phyloP scores from a whole-genome alignment of 2,888 invertebrate species.

The Andrena haemorrhoa region DNA sequence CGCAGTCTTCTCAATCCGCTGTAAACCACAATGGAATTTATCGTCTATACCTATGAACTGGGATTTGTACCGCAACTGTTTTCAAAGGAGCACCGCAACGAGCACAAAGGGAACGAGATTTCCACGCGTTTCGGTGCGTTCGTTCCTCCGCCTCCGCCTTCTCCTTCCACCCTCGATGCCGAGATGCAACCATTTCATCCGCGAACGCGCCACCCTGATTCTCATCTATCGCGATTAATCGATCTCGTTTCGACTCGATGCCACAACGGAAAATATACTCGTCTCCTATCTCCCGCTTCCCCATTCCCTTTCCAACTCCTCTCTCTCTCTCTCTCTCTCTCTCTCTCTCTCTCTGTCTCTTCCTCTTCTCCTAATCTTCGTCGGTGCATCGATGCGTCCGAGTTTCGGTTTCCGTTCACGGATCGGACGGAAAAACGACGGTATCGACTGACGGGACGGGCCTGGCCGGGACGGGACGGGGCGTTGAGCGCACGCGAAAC shows the following conservation, averaged over 20 bases:
- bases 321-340: too few relatives aligned
- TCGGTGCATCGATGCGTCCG: slow-evolving; percentile 3
- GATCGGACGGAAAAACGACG: slow-evolving; percentile 17
- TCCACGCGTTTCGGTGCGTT: slow-evolving; percentile 46
- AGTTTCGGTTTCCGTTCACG: background rate
- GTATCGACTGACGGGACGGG: slow-evolving; percentile 11
- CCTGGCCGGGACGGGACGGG: background rate
- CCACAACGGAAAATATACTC: slow-evolving; percentile 8
- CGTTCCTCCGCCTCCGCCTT: slow-evolving; percentile 4
- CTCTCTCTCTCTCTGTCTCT: background rate
- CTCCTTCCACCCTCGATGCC: background rate
- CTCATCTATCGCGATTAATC: slow-evolving; percentile 6
- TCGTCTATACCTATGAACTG: slow-evolving; percentile 52
- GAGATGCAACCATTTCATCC: slow-evolving; percentile 29
- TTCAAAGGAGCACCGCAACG: slow-evolving; percentile 62
- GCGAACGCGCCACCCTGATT: background rate
- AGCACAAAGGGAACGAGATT: slow-evolving; percentile 56
- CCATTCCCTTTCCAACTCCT: background rate
- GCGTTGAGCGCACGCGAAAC: background rate
- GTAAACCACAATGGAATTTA: slow-evolving; percentile 62
- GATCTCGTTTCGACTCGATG: background rate
- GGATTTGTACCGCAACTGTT: slow-evolving; percentile 61
- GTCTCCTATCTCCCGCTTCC: too few relatives aligned
- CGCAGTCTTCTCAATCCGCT: slow-evolving; percentile 62
- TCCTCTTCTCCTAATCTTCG: background rate